Evolutionary conservation across 2,797 vertebrate species (phyloP).

Genomic region (Decapterus maruadsi): DNA sequence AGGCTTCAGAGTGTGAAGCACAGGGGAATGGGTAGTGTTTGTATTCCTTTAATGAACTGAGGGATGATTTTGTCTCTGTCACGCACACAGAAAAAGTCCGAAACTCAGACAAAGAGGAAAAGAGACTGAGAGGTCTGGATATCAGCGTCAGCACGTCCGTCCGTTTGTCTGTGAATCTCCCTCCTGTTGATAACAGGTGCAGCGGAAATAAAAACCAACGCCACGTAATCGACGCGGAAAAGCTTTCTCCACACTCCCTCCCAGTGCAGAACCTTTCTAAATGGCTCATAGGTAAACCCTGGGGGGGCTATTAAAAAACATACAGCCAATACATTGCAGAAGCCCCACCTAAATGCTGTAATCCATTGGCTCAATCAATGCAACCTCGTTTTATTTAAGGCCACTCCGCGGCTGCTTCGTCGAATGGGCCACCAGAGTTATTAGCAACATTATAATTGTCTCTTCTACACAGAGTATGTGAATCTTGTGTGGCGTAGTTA

Average conservation of each 20-base stretch:
- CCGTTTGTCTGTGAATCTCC: not conserved
- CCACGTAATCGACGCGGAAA: conserved; percentile 25
- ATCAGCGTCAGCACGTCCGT: not conserved
- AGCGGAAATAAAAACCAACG: conserved; percentile 33
- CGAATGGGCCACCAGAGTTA: conserved; percentile 48
- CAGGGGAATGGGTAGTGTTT: conserved; percentile 70
- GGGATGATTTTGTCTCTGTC: conserved; percentile 62
- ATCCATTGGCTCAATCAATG: conserved; percentile 71
- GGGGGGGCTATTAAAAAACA: conserved; percentile 56
- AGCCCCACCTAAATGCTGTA: conserved; percentile 56
- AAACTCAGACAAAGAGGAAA: conserved; percentile 7
- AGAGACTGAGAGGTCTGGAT: conserved; percentile 1
- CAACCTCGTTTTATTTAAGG: conserved; percentile 63
- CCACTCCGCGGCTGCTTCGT: conserved; percentile 29
- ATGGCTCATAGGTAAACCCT: conserved; percentile 54
- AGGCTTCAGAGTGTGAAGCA: conserved; percentile 57
- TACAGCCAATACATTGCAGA: conserved; percentile 41
- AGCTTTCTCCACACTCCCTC: conserved; percentile 13
- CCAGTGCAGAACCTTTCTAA: conserved; percentile 43
- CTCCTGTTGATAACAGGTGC: conserved; percentile 8
- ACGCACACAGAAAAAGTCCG: conserved; percentile 15
- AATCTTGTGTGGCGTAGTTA: conserved; percentile 22
- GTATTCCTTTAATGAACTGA: conserved; percentile 75
- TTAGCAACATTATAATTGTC: conserved; percentile 67
- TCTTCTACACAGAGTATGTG: conserved; percentile 40